These are phyloP conservation scores for Prunella fulvescens DNA, from an alignment of 2,113 vertebrate species.

Conservation along the genomic window DNA sequence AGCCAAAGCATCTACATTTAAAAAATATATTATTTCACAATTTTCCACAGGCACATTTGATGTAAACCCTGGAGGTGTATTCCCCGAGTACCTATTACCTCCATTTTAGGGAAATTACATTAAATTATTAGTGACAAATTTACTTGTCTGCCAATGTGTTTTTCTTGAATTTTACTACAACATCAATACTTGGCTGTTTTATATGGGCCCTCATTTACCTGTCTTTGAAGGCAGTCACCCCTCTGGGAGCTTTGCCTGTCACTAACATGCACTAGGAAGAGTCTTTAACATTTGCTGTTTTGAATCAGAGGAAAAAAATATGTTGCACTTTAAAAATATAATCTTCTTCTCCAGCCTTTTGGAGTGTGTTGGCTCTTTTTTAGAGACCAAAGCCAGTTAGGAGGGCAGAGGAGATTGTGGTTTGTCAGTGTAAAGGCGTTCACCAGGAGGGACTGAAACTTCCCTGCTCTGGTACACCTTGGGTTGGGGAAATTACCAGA, in stretches of 20 bases:
- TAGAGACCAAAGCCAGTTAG: neutral
- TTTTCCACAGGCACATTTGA: constrained; percentile 77
- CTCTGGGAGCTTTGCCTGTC: constrained; percentile 79
- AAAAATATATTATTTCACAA: constrained; percentile 73
- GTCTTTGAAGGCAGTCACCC: constrained; percentile 79
- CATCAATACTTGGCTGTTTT: constrained; percentile 83
- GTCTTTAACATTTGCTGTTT: constrained; percentile 71
- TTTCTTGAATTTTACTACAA: constrained; percentile 84
- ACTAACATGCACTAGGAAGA: constrained; percentile 69
- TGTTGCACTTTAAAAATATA: constrained; percentile 65
- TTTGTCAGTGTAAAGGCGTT: neutral
- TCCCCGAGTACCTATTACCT: constrained; percentile 82
- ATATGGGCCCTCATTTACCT: constrained; percentile 79
- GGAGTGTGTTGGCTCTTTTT: neutral
- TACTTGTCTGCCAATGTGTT: constrained; percentile 86
- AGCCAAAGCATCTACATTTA: constrained; percentile 75
- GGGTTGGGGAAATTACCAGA: neutral
- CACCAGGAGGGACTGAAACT: neutral
- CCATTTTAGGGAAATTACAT: constrained; percentile 85
- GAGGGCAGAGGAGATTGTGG: neutral
- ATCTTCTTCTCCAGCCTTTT: constrained; percentile 34
- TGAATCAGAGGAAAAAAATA: constrained; percentile 71
- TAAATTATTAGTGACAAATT: constrained; percentile 88
- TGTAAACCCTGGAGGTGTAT: constrained; percentile 82
- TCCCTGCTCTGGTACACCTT: neutral